phyloP scores from a whole-genome alignment of 1,140 invertebrate genomes.

The Dendroctonus valens region DNA sequence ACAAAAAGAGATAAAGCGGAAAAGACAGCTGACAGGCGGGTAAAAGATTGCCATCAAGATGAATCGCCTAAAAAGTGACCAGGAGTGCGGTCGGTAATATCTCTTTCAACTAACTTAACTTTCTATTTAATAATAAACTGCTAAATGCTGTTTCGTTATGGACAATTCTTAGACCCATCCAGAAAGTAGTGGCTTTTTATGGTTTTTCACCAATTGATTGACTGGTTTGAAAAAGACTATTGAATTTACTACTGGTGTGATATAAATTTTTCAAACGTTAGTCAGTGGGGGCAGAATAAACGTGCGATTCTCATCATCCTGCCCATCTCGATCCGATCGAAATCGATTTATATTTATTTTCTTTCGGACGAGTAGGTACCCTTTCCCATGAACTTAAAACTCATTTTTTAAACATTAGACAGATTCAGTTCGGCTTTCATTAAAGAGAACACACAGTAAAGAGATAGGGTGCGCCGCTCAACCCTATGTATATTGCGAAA shows the following conservation, averaged over 20 bases:
- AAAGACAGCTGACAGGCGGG: constrained; percentile 47
- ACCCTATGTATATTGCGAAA: constrained; percentile 45
- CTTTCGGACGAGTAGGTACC: constrained; percentile 3
- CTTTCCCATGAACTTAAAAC: constrained; percentile 34
- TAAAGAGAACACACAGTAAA: constrained; percentile 33
- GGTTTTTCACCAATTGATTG: no score
- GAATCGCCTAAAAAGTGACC: constrained; percentile 39
- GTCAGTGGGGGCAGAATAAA: no score
- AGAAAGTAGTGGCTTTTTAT: no score
- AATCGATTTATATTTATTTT: constrained; percentile 20
- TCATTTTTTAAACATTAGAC: constrained; percentile 45
- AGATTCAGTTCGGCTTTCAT: constrained; percentile 41
- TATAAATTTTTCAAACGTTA: no score
- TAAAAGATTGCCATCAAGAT: constrained; percentile 45
- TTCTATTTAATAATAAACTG: no score
- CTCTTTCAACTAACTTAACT: constrained; percentile 6
- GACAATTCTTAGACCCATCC: no score
- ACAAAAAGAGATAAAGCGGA: constrained; percentile 46
- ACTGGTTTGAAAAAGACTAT: no score
- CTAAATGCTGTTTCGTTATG: no score
- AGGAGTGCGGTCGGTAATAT: constrained; percentile 12
- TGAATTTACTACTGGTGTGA: no score
- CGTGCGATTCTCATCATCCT: no score
- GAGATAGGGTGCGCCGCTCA: constrained; percentile 27
- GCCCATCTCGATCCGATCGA: neutral